These are phyloP conservation scores for Sapajus apella DNA, from an alignment of 2,113 vertebrate species.

Conservation along the genomic window DNA sequence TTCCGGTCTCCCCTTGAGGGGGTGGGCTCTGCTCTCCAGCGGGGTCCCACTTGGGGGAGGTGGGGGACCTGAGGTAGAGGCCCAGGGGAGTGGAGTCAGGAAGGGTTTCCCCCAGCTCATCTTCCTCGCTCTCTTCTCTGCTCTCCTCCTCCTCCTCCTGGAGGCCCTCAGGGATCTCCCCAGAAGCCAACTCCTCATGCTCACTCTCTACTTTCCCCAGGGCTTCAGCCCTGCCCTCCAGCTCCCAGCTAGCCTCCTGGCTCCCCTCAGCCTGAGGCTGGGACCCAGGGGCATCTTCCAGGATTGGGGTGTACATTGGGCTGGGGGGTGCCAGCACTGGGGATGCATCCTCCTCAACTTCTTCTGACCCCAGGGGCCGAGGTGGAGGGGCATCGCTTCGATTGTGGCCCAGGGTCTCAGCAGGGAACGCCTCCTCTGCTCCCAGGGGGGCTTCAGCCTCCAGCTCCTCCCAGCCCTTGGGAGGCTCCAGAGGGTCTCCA, in stretches of 20 bases:
- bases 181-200: conserved; percentile 2
- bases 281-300: not conserved
- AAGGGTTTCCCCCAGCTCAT: conserved; percentile 81
- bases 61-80: conserved; percentile 57
- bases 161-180: conserved; percentile 7
- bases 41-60: not conserved
- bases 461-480: not conserved
- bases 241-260: not conserved
- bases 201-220: not conserved
- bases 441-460: not conserved
- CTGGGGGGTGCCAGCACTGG: accelerated
- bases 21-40: not conserved
- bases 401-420: not conserved
- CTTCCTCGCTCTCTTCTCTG: conserved; percentile 36
- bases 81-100: conserved; percentile 78
- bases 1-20: not conserved
- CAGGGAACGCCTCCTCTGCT: not conserved
- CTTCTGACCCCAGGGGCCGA: not conserved
- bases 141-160: conserved; percentile 13
- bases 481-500: not conserved
- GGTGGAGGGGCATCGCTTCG: not conserved
- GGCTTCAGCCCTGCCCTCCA: not conserved
- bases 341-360: not conserved
- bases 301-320: not conserved
- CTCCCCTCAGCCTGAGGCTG: not conserved